phyloP scores from a whole-genome alignment of 2,888 invertebrate genomes.

The Neria commutata region DNA sequence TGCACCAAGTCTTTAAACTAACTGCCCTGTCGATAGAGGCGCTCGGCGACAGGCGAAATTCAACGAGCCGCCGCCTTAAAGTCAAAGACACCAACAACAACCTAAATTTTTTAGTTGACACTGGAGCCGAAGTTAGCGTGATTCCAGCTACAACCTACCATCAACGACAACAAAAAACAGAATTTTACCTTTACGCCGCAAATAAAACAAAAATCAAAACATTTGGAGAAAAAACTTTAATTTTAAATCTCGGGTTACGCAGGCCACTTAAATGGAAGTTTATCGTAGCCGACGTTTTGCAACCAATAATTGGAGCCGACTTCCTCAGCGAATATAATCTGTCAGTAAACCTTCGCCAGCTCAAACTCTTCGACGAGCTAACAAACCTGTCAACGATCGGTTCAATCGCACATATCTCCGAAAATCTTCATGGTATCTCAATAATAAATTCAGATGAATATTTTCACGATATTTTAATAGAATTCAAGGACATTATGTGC shows the following conservation, averaged over 20 bases:
- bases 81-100: neutral
- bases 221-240: constrained; percentile 17
- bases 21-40: constrained; percentile 5
- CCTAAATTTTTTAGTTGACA: constrained; percentile 3
- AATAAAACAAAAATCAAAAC: constrained; percentile 11
- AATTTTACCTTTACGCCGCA: constrained; percentile 3
- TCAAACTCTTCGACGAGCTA: constrained; percentile 16
- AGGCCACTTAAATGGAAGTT: constrained; percentile 19
- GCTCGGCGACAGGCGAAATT: constrained; percentile 10
- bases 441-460: constrained; percentile 6
- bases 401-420: neutral
- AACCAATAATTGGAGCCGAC: constrained; percentile 24
- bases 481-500: constrained; percentile 20
- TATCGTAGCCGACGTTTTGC: constrained; percentile 22
- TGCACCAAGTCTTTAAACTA: constrained; percentile 10
- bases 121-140: constrained; percentile 7
- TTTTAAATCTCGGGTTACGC: constrained; percentile 17
- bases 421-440: constrained; percentile 1
- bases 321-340: constrained; percentile 18
- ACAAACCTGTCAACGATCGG: constrained; percentile 5
- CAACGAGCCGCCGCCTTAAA: constrained; percentile 7
- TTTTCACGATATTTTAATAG: constrained; percentile 16
- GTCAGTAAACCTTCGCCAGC: constrained; percentile 3
- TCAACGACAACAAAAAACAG: neutral
- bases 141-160: neutral